phyloP scores from a whole-genome alignment of 2,113 vertebrate species.

The Arizona elegans region DNA sequence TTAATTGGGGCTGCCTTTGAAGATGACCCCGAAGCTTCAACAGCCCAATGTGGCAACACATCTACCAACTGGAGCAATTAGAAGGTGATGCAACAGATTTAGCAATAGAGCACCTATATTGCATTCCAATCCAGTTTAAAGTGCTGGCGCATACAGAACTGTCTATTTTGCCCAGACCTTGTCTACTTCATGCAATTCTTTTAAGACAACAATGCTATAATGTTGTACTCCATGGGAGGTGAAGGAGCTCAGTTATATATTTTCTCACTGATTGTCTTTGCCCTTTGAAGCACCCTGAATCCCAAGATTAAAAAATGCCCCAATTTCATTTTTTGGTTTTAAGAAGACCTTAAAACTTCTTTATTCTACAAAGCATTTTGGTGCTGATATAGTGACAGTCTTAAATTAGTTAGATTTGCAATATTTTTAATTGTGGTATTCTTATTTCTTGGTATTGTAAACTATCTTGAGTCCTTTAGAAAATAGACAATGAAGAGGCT shows the following conservation, averaged over 20 bases:
- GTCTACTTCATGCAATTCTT: neutral
- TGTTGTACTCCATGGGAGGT: neutral
- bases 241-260: neutral
- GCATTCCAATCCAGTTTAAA: neutral
- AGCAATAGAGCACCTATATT: neutral
- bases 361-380: neutral
- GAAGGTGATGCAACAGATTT: neutral
- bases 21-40: neutral
- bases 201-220: neutral
- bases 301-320: neutral
- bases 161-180: neutral
- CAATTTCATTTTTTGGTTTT: neutral
- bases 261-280: neutral
- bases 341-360: neutral
- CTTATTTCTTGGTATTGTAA: neutral
- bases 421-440: neutral
- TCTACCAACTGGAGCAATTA: neutral
- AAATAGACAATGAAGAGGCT: neutral
- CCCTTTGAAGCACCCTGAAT: neutral
- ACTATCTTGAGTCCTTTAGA: neutral
- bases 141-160: neutral
- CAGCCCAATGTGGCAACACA: neutral
- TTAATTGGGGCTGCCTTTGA: neutral
- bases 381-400: neutral
- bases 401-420: neutral